Evolutionary conservation across 2,113 vertebrate genomes (phyloP).

Genomic region (Pterophyllum scalare): DNA sequence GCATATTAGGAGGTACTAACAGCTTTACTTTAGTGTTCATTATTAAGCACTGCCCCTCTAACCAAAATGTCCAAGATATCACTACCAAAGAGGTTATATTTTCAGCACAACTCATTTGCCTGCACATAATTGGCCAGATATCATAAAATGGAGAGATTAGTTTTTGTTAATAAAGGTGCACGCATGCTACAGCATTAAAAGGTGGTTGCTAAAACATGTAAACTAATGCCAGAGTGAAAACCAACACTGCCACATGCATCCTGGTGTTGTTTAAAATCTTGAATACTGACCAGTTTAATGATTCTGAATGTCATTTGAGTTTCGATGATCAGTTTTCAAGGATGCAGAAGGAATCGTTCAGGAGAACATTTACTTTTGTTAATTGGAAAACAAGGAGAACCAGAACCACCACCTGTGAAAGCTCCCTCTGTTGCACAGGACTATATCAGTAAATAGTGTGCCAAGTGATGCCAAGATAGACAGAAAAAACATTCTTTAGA

Average conservation of each 20-base stretch:
- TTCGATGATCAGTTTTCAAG: background rate
- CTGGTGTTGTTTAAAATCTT: background rate
- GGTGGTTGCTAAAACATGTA: background rate
- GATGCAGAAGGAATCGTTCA: background rate
- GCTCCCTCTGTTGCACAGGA: no score
- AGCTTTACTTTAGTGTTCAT: background rate
- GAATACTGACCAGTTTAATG: background rate
- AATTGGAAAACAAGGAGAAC: background rate
- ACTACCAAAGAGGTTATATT: background rate
- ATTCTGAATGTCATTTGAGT: background rate
- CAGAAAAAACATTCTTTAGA: background rate
- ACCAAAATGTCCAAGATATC: conserved; percentile 2
- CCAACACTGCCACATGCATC: background rate
- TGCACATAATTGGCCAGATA: background rate
- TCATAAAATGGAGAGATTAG: background rate
- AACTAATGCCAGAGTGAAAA: background rate
- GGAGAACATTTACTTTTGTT: background rate
- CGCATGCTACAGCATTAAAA: no score
- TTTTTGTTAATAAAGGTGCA: background rate
- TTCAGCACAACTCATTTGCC: background rate
- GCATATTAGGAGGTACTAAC: background rate
- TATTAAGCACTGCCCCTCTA: background rate
- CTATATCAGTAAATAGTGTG: background rate
- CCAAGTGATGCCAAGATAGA: background rate
- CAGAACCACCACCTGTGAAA: background rate